Conservation (phyloP, 1,140 invertebrate species). For the Drosophila parabipectinata region DNA sequence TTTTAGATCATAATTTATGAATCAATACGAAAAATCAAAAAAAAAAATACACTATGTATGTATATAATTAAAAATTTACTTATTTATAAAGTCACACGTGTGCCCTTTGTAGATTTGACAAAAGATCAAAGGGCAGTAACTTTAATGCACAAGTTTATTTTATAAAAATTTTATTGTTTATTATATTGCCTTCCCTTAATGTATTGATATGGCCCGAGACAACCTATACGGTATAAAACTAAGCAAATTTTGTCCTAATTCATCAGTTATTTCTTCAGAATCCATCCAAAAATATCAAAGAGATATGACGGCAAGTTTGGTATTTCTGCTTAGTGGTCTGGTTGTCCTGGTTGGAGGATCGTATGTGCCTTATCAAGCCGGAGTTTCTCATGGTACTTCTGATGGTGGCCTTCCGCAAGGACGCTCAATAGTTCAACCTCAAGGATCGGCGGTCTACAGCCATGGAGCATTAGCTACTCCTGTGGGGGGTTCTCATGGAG, state of each 20-base stretch:
- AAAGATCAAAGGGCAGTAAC: not conserved
- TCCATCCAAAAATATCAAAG: not conserved
- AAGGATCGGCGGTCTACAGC: not conserved
- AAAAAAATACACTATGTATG: no score
- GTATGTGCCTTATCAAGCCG: not conserved
- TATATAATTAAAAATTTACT: no score
- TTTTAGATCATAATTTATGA: no score
- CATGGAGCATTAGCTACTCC: constrained; percentile 11
- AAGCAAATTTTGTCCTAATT: not conserved
- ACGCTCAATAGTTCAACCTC: not conserved
- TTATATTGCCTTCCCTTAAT: not conserved
- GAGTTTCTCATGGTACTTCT: not conserved
- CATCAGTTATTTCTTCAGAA: not conserved
- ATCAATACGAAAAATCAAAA: no score
- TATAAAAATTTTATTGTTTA: no score
- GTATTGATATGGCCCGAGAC: not conserved
- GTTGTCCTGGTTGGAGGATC: not conserved
- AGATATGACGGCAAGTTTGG: not conserved
- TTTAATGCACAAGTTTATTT: not conserved
- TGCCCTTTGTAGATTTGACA: not conserved
- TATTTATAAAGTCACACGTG: no score
- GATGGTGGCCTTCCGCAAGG: constrained; percentile 11
- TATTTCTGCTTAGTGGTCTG: not conserved
- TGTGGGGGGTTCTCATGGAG: not conserved
- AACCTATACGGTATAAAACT: not conserved